Evolutionary conservation across 2,797 vertebrate species (phyloP).

Genomic region (Chelidonichthys spinosus): DNA sequence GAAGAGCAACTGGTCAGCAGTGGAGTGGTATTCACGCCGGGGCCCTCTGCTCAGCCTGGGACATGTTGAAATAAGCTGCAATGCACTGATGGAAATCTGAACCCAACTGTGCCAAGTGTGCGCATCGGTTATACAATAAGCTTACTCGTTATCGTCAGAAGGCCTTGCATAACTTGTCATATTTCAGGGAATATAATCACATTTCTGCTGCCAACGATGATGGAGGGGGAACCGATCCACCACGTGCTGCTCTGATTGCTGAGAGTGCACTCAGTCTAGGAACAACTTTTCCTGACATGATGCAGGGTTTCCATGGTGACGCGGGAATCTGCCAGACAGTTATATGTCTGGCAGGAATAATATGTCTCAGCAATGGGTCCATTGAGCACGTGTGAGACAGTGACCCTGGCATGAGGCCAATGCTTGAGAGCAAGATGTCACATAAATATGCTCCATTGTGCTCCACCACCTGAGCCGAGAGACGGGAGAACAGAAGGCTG

Average conservation of each 20-base stretch:
- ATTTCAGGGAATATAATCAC: slow-evolving; percentile 14
- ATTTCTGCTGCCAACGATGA: slow-evolving; percentile 24
- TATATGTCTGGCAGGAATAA: slow-evolving; percentile 62
- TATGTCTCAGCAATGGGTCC: slow-evolving; percentile 43
- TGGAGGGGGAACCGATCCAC: slow-evolving; percentile 28
- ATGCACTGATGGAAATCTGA: slow-evolving; percentile 7
- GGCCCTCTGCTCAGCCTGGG: slow-evolving; percentile 14
- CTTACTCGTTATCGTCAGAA: background rate
- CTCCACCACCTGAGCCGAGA: slow-evolving; percentile 48
- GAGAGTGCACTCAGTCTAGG: slow-evolving; percentile 55
- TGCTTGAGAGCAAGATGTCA: slow-evolving; percentile 21
- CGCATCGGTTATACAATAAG: background rate
- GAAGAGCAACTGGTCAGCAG: slow-evolving; percentile 65
- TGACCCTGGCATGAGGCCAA: background rate
- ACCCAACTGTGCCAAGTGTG: background rate
- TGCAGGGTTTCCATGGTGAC: slow-evolving; percentile 77
- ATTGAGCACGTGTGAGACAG: slow-evolving; percentile 22
- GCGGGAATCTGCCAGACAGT: slow-evolving; percentile 73
- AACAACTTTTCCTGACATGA: slow-evolving; percentile 64
- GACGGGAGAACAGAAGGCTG: slow-evolving; percentile 34
- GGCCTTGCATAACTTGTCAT: slow-evolving; percentile 11
- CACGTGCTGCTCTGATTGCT: slow-evolving; percentile 48
- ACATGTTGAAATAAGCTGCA: slow-evolving; percentile 23
- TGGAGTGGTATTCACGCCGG: slow-evolving; percentile 22
- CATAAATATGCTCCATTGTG: slow-evolving; percentile 3